Base-by-base conservation (phyloP, 1,140 invertebrate species). In the Neotoxoptera formosana region DNA sequence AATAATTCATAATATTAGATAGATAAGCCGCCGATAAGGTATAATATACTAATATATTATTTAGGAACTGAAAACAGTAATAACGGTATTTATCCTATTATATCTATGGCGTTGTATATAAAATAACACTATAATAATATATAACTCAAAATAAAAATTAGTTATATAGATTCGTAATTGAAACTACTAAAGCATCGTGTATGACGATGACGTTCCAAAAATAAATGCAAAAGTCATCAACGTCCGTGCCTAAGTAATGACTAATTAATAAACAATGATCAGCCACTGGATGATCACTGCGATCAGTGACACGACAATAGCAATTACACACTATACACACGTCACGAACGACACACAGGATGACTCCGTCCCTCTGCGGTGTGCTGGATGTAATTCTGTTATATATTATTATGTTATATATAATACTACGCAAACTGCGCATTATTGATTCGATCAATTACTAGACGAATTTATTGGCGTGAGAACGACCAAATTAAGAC, bases 391-490 rank as follows among this genome's bases (percentile, higher is more conserved):
- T 67, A 67, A n/a, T 67, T n/a, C 86, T 84, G 21, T 67, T 67
- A 67, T 36, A 34, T 83, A 83, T 83, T 81, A 21, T 83, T 7
- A 87, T 67, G 30, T n/a, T n/a, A n/a, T 48, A 20, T 34, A 30
- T 48, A 51, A 14, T 86, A 25, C 47, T 88, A 47, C 84, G 45
- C 41, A 30, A 51, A 48, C 47, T 88, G 20, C 20, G 25, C 21
- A 34, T 34, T 88, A 90, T 90, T 90, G 89, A 90, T 90, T 90
- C 89, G 53, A 90, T 67, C 36, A 90, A 90, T 90, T 67, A 67
- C 53, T 90, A 41, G 11, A 45, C 14, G 34, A 67, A 90, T n/a
- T n/a, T n/a, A n/a, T 90, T 90, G 89, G 1, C 89, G 89, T 90
- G 89, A 25, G 89, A 90, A 90, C 53, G 17, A 60, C 53, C n/a